Conservation (phyloP, 1,140 invertebrate genomes). For the Meloidogyne hapla region DNA sequence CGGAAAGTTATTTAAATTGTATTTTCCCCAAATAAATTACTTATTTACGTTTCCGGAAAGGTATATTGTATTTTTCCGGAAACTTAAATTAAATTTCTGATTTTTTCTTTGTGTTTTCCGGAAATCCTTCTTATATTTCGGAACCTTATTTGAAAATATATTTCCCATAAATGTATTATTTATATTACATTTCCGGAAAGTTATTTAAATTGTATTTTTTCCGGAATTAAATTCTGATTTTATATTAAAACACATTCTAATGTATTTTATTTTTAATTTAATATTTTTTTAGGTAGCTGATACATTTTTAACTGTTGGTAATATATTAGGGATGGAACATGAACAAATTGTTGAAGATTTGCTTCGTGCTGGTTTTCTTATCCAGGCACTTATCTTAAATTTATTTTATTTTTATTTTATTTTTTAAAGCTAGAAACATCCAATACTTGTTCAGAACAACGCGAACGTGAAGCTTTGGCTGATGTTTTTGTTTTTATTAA, state of each 20-base stretch:
- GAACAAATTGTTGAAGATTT: conserved; percentile 36
- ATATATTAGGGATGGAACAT: conserved; percentile 27
- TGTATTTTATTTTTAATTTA: too few species aligned
- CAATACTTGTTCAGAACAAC: conserved; percentile 20
- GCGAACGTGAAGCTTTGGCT: conserved; percentile 35
- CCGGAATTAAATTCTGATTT: neutral
- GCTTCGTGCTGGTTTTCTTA: conserved; percentile 39
- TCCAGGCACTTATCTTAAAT: conserved; percentile 24
- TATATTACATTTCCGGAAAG: conserved; percentile 19
- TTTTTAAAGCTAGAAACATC: conserved; percentile 30
- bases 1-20: too few species aligned
- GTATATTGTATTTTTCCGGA: too few species aligned
- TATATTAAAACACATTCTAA: neutral
- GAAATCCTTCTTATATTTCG: too few species aligned
- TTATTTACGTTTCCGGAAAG: too few species aligned
- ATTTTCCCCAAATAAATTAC: too few species aligned
- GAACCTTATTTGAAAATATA: too few species aligned
- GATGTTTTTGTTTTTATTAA: conserved; percentile 41
- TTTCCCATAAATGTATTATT: too few species aligned
- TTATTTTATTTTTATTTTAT: conserved; percentile 1
- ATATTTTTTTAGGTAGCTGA: conserved; percentile 21
- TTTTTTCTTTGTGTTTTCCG: too few species aligned
- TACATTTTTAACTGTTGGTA: conserved; percentile 30
- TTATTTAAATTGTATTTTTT: too few species aligned
- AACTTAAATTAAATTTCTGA: too few species aligned